These are phyloP conservation scores for Hepsetus odoe DNA, from an alignment of 2,113 vertebrate genomes.

Conservation along the genomic window DNA sequence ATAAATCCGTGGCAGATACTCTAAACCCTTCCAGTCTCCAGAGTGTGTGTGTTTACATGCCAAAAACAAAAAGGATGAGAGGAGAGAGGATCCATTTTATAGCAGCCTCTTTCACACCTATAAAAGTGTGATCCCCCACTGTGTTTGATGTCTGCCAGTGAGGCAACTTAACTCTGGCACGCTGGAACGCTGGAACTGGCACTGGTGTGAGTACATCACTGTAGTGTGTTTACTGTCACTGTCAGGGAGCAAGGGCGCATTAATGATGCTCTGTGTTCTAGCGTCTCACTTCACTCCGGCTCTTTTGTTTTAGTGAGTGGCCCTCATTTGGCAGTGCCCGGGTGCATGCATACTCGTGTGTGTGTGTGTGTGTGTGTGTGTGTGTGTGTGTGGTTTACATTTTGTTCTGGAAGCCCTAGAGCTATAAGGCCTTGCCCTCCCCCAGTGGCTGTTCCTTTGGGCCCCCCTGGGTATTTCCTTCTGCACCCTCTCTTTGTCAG, in stretches of 20 bases:
- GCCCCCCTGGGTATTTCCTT: conserved; percentile 49
- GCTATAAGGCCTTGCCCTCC: conserved; percentile 49
- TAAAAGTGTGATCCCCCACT: conserved; percentile 42
- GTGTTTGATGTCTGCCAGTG: conserved; percentile 36
- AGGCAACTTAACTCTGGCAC: conserved; percentile 30
- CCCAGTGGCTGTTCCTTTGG: conserved; percentile 43
- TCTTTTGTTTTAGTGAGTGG: conserved; percentile 7
- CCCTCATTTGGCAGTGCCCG: conserved; percentile 18
- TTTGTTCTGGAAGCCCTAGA: conserved; percentile 35
- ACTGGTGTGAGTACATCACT: conserved; percentile 4
- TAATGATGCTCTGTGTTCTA: conserved; percentile 18
- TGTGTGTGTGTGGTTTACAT: conserved; percentile 55
- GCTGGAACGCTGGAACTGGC: conserved; percentile 12
- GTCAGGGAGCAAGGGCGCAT: conserved; percentile 38
- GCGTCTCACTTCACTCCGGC: neutral
- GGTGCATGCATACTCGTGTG: conserved; percentile 1
- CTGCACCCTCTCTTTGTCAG: conserved; percentile 59
- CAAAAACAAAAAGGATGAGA: conserved; percentile 16
- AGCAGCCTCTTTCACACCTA: conserved; percentile 45
- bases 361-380: conserved; percentile 16
- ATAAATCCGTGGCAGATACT: neutral
- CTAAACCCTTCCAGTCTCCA: conserved; percentile 4
- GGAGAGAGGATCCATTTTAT: conserved; percentile 22
- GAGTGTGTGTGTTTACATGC: conserved; percentile 22
- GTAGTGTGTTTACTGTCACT: conserved; percentile 42